phyloP scores from a whole-genome alignment of 2,113 vertebrate genomes.

The Acanthisitta chloris region DNA sequence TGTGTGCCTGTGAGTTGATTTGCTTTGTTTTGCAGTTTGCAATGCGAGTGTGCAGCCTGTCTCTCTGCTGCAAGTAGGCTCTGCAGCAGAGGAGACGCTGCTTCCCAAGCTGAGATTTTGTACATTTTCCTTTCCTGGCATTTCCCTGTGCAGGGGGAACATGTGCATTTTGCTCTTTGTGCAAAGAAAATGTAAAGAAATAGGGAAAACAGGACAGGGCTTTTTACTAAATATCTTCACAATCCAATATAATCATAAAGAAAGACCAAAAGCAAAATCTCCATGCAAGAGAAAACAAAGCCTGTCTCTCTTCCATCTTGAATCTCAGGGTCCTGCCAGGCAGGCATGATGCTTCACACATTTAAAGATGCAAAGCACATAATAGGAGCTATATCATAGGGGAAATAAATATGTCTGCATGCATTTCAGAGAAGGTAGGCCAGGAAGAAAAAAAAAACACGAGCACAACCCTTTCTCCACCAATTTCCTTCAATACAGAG shows the following conservation, averaged over 20 bases:
- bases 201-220: neutral
- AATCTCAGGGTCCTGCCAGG: constrained; percentile 32
- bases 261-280: constrained; percentile 6
- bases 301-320: constrained; percentile 31
- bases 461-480: neutral
- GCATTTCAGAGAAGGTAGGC: neutral
- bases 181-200: neutral
- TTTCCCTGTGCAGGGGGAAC: neutral
- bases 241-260: neutral
- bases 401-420: neutral
- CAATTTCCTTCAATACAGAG: accelerated
- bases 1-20: neutral
- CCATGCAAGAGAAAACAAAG: constrained; percentile 47
- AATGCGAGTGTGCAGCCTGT: neutral
- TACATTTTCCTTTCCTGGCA: neutral
- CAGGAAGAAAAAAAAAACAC: neutral
- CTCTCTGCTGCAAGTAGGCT: neutral
- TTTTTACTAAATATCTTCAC: neutral
- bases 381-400: neutral
- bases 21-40: constrained; percentile 18
- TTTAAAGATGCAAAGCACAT: constrained; percentile 56
- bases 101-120: neutral
- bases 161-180: neutral
- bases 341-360: neutral
- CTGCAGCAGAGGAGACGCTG: neutral